phyloP scores from a whole-genome alignment of 2,113 vertebrate species.

The Hippolais icterina region DNA sequence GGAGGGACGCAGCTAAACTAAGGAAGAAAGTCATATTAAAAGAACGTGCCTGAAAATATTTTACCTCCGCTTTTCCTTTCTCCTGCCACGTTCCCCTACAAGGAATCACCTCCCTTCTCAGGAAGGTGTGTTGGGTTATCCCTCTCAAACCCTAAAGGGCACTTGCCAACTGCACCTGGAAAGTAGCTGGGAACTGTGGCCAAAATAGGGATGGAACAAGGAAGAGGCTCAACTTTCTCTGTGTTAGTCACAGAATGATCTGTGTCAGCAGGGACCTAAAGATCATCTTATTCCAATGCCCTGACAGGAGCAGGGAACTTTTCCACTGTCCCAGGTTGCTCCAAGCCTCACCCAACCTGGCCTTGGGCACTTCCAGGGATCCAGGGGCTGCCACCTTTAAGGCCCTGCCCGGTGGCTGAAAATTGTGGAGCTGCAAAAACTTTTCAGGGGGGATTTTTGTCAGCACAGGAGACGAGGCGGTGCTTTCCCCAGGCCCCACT shows the following conservation, averaged over 20 bases:
- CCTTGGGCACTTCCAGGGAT: neutral
- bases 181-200: neutral
- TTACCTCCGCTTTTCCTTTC: neutral
- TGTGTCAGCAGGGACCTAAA: neutral
- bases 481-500: conserved; percentile 40
- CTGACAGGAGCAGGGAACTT: neutral
- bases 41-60: neutral
- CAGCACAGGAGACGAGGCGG: rapidly evolving
- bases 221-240: neutral
- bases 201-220: neutral
- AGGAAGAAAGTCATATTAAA: neutral
- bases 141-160: neutral
- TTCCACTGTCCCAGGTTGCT: neutral
- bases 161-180: neutral
- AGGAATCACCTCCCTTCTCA: neutral
- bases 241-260: neutral
- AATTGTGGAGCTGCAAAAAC: neutral
- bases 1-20: neutral
- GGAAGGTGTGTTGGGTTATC: neutral
- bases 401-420: neutral
- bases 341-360: neutral
- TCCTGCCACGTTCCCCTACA: neutral
- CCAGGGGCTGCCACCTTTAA: neutral
- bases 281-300: neutral
- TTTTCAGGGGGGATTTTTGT: rapidly evolving